These are phyloP conservation scores for Drosophila rellima DNA, from an alignment of 2,888 invertebrate species.

Conservation along the genomic window DNA sequence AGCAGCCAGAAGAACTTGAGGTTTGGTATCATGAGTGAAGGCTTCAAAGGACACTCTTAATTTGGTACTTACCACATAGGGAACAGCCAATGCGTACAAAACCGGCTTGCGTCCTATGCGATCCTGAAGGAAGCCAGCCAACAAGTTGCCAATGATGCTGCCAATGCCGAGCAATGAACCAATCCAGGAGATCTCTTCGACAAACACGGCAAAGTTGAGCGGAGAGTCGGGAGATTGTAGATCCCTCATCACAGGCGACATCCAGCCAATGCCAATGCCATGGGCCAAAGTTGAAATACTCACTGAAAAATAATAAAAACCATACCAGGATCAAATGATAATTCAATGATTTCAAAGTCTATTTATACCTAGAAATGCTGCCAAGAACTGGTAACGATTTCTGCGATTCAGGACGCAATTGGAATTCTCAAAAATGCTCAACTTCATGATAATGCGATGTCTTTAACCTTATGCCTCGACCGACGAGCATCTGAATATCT, in stretches of 20 bases:
- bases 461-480: slow-evolving; percentile 19
- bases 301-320: slow-evolving; percentile 48
- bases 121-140: slow-evolving; percentile 68
- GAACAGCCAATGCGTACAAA: slow-evolving; percentile 61
- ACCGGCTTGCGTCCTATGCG: slow-evolving; percentile 73
- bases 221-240: slow-evolving; percentile 67
- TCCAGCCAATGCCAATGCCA: slow-evolving; percentile 80
- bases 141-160: slow-evolving; percentile 72
- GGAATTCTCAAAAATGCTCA: slow-evolving; percentile 40
- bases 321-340: too few relatives aligned
- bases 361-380: slow-evolving; percentile 59
- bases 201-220: slow-evolving; percentile 47
- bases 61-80: slow-evolving; percentile 62
- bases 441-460: slow-evolving; percentile 45
- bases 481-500: slow-evolving; percentile 6
- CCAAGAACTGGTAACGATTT: slow-evolving; percentile 63
- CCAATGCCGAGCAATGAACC: slow-evolving; percentile 76
- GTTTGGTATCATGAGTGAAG: too few relatives aligned
- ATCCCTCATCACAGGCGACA: slow-evolving; percentile 73
- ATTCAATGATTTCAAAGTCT: not conserved
- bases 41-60: not conserved
- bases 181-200: slow-evolving; percentile 76
- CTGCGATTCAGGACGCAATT: slow-evolving; percentile 53
- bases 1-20: slow-evolving; percentile 81
- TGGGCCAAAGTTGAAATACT: slow-evolving; percentile 77